A percentile compares a stretch with the other conserved stretches of the same genome.
Evolutionary conservation across 2,113 vertebrate species (phyloP).

Genomic region (Dunckerocampus dactyliophorus): DNA sequence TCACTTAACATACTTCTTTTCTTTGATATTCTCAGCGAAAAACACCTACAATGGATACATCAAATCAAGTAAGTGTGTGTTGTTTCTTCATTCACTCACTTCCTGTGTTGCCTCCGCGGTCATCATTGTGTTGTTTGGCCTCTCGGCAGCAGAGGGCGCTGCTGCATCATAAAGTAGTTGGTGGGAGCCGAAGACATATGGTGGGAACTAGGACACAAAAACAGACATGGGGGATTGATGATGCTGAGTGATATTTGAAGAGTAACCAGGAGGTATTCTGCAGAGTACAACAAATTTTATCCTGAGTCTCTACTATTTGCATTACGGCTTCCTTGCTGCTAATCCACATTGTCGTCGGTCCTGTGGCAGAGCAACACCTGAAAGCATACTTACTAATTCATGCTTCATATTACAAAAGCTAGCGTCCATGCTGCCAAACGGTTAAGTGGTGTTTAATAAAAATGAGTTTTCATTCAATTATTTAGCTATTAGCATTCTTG

Average conservation of each 20-base stretch:
- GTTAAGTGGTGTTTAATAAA: slow-evolving; percentile 72
- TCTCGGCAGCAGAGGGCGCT: slow-evolving; percentile 5
- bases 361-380: slow-evolving; percentile 58
- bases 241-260: neutral
- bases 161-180: neutral
- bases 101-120: slow-evolving; percentile 17
- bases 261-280: neutral
- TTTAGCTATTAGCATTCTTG: slow-evolving; percentile 68
- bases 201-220: too few species aligned
- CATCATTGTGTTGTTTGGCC: neutral
- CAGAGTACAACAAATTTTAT: neutral
- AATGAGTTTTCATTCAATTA: slow-evolving; percentile 65
- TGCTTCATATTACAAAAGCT: slow-evolving; percentile 58
- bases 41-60: slow-evolving; percentile 83
- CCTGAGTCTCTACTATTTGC: too few species aligned
- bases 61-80: slow-evolving; percentile 77
- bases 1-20: neutral
- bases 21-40: slow-evolving; percentile 74
- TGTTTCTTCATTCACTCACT: slow-evolving; percentile 35
- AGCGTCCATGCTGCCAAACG: slow-evolving; percentile 54
- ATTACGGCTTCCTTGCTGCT: slow-evolving; percentile 11
- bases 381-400: slow-evolving; percentile 70
- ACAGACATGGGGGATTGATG: too few species aligned
- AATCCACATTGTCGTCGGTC: slow-evolving; percentile 51
- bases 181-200: too few species aligned